These are phyloP conservation scores for Steromphala cineraria DNA, from an alignment of 2,888 invertebrate genomes.

Conservation along the genomic window DNA sequence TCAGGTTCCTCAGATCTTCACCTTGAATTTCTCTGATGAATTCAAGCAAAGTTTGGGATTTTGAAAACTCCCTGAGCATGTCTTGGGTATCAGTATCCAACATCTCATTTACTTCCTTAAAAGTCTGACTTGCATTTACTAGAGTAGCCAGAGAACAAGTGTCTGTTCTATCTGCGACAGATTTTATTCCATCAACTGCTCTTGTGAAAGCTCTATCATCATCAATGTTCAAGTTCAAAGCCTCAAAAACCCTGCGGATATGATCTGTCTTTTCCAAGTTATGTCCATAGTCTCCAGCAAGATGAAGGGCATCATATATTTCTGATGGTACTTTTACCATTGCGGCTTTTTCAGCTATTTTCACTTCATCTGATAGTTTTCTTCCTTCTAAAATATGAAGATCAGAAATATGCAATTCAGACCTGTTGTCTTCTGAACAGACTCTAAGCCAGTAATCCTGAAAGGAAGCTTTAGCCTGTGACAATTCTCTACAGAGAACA, in stretches of 20 bases:
- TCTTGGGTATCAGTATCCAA: background rate
- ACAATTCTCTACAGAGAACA: too few relatives aligned
- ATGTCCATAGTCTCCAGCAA: background rate
- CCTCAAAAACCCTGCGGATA: background rate
- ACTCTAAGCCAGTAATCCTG: too few relatives aligned
- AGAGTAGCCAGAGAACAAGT: background rate
- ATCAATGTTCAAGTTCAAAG: background rate
- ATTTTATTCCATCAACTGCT: background rate
- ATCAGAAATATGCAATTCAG: too few relatives aligned
- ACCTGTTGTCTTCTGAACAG: too few relatives aligned
- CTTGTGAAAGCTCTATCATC: background rate
- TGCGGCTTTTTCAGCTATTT: background rate
- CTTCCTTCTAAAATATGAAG: too few relatives aligned
- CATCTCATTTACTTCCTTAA: background rate
- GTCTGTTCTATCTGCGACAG: background rate
- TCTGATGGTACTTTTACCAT: background rate
- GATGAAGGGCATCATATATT: background rate
- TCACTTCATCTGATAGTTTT: background rate
- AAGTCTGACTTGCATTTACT: background rate
- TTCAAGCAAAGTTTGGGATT: constrained; percentile 27
- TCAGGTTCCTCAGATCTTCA: constrained; percentile 52
- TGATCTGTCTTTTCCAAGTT: background rate
- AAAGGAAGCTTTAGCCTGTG: too few relatives aligned
- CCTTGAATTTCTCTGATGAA: constrained; percentile 43
- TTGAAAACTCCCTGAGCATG: background rate